Evolutionary conservation across 2,113 vertebrate species (phyloP).

Genomic region (Cynoglossus semilaevis): DNA sequence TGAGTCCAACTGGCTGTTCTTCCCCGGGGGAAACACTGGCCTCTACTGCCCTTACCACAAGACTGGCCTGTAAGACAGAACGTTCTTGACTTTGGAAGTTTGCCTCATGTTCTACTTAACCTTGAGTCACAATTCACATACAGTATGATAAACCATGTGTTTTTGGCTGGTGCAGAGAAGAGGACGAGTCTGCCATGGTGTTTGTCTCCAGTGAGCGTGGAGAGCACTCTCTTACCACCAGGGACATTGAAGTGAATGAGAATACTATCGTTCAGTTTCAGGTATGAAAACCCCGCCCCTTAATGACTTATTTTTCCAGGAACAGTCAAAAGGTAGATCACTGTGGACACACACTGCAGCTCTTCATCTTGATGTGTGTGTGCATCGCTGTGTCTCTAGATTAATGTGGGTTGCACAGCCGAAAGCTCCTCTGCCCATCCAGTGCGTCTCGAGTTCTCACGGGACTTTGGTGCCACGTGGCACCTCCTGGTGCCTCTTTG

Average conservation of each 20-base stretch:
- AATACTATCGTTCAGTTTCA: constrained; percentile 98
- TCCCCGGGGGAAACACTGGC: constrained; percentile 93
- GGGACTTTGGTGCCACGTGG: constrained; percentile 95
- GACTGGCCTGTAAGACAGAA: constrained; percentile 84
- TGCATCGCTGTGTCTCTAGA: constrained; percentile 72
- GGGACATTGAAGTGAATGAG: constrained; percentile 92
- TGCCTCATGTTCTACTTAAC: constrained; percentile 2
- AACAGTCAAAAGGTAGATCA: too few species aligned
- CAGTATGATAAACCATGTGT: constrained; percentile 16
- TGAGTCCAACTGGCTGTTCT: constrained; percentile 95
- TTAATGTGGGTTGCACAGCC: constrained; percentile 93
- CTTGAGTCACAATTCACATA: neutral
- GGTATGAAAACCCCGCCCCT: constrained; percentile 72
- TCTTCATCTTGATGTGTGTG: neutral
- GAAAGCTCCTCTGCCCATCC: constrained; percentile 90
- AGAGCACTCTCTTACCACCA: constrained; percentile 94
- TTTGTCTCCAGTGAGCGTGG: constrained; percentile 95
- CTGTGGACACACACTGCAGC: neutral
- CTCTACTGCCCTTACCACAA: constrained; percentile 97
- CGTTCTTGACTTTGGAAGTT: constrained; percentile 7
- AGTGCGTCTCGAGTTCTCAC: constrained; percentile 89
- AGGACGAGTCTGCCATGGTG: constrained; percentile 97
- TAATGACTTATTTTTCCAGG: constrained; percentile 14
- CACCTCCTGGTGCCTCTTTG: constrained; percentile 93
- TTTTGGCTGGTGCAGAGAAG: constrained; percentile 77